Percentiles rank a stretch among this genome's conserved stretches.
Conservation (phyloP, 2,113 vertebrate species). For the Corythaeola cristata region DNA sequence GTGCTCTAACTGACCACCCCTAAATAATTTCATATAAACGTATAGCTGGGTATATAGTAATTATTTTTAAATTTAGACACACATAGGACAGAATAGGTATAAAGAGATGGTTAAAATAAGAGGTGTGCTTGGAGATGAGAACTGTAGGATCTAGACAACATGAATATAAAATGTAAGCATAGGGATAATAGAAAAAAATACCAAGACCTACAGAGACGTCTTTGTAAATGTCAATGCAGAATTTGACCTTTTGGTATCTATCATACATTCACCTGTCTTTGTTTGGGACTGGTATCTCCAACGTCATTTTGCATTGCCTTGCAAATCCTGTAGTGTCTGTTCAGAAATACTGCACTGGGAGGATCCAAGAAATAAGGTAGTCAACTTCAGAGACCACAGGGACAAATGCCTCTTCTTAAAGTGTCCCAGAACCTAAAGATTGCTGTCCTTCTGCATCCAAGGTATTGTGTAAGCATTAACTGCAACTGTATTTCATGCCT, state of each 20-base stretch:
- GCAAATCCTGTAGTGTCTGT: not conserved
- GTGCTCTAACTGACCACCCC: not conserved
- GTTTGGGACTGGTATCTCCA: conserved; percentile 20
- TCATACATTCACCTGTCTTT: conserved; percentile 45
- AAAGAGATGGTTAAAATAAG: not conserved
- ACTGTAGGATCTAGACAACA: not conserved
- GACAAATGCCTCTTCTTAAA: not conserved
- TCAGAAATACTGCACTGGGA: not conserved
- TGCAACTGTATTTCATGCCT: not conserved
- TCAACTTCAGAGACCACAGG: not conserved
- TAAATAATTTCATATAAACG: not conserved
- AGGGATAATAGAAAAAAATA: conserved; percentile 52
- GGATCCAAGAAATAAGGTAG: not conserved
- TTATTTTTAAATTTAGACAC: not conserved
- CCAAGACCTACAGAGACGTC: conserved; percentile 33
- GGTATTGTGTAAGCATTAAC: not conserved
- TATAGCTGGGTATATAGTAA: not conserved
- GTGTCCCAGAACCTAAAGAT: not conserved
- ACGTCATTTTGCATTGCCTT: conserved; percentile 18
- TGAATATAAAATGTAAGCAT: conserved; percentile 51
- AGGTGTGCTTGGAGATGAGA: not conserved
- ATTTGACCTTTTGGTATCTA: conserved; percentile 59
- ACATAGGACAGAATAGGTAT: not conserved
- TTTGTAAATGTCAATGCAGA: conserved; percentile 64
- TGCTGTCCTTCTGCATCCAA: not conserved